phyloP scores from a whole-genome alignment of 2,113 vertebrate species.

The Pteropus alecto region DNA sequence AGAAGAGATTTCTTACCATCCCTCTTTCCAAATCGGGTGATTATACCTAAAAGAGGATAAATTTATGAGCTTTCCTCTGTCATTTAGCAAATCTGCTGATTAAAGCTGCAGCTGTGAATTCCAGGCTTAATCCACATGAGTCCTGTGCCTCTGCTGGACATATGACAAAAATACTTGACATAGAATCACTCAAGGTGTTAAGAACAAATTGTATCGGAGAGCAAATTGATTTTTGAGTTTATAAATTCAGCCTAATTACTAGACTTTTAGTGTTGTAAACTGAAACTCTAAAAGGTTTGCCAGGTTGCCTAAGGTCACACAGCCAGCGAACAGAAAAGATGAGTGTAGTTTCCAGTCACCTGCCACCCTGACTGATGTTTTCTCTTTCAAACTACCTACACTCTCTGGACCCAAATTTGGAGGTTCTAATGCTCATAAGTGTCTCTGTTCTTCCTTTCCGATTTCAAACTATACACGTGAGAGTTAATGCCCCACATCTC shows the following conservation, averaged over 20 bases:
- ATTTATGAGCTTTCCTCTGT: conserved; percentile 8
- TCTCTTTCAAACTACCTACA: neutral
- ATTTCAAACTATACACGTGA: neutral
- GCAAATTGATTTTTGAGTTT: neutral
- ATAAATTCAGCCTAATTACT: neutral
- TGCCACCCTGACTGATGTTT: fast-evolving
- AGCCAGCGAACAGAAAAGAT: neutral
- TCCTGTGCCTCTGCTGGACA: neutral
- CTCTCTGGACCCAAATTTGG: neutral
- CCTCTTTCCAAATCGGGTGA: neutral
- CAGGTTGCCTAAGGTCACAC: neutral
- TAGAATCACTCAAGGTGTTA: neutral
- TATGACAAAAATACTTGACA: neutral
- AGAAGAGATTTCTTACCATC: neutral
- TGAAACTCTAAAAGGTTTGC: neutral
- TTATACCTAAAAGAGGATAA: conserved; percentile 6
- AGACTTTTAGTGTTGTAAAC: neutral
- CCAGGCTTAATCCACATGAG: neutral
- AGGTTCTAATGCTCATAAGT: neutral
- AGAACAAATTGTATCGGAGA: neutral
- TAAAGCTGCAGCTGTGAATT: neutral
- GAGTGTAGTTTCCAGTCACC: neutral
- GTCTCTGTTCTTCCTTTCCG: neutral
- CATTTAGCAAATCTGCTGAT: neutral
- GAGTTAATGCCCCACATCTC: neutral